Evolutionary conservation across 1,140 invertebrate genomes (phyloP), one percentile per base, ranked within the genome.

Genomic region (Cryptotermes secundus): DNA sequence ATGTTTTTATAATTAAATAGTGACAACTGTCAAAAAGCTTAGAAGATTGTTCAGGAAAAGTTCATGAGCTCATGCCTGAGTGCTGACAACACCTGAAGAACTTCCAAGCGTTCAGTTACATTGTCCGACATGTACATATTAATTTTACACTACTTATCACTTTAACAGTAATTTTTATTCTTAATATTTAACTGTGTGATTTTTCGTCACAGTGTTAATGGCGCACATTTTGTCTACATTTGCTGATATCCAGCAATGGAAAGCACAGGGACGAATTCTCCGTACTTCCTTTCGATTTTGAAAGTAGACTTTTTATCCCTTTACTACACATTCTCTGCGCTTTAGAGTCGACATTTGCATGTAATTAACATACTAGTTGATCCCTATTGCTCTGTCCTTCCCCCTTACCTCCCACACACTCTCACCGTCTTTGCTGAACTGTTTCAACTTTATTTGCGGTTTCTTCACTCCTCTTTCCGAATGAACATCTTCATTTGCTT

Each of bases 301-400:
- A 26, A 72, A 72, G 26, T 31, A 26, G 59, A 72, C 26, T 72
- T 72, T 72, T 72, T 31, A 72, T 72, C n/a, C 59, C 59, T 14
- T 72, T 22, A 49, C 16, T 49, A 22, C 16, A 19, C 14, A 49
- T 49, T 72, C n/a, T 26, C 59, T 72, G 26, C 59, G 59, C 26
- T 72, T 72, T 82, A 82, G 45, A 45, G 36, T 82, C 88, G 89
- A 90, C 90, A 91, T 91, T 91, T 91, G 90, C 90, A 91, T 91
- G 88, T 87, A 87, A 91, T 91, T 91, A 90, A 89, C 90, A 91
- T 91, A 91, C 90, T 90, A 91, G 90, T 91, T 91, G 90, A 91
- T 90, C 90, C 90, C 89, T 90, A 90, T 90, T 90, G 90, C 90
- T 90, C 90, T 90, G 89, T 90, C 89, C n/a, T 89, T 90, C 89